Evolutionary conservation across 2,888 invertebrate genomes (phyloP).

Genomic region (Ennomos quercinarius): DNA sequence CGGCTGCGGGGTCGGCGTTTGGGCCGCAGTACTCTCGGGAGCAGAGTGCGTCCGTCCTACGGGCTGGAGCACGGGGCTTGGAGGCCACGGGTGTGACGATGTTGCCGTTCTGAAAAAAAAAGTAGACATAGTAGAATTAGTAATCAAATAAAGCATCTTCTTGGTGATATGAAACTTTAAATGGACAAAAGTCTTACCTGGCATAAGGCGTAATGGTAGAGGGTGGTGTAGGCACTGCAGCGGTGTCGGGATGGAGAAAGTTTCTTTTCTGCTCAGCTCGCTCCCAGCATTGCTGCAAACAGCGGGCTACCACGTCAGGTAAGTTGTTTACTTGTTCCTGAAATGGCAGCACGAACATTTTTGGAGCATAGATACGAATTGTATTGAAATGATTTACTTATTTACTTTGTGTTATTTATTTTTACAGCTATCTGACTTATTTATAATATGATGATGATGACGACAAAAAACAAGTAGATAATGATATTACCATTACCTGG

Average conservation of each 20-base stretch:
- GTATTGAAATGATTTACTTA: too few relatives aligned
- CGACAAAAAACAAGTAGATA: too few relatives aligned
- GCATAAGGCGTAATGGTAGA: conserved; percentile 86
- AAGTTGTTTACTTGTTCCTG: conserved; percentile 93
- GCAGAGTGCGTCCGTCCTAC: conserved; percentile 90
- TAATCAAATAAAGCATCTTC: too few relatives aligned
- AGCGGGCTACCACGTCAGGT: conserved; percentile 92
- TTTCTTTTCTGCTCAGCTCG: conserved; percentile 93
- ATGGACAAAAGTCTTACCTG: conserved; percentile 81
- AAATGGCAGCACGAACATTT: conserved; percentile 32
- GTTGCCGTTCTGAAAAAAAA: conserved; percentile 83
- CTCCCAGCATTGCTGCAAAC: conserved; percentile 91
- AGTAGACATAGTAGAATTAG: too few relatives aligned
- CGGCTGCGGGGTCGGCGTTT: conserved; percentile 78
- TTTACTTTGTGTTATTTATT: too few relatives aligned
- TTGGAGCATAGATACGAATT: too few relatives aligned
- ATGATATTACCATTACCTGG: too few relatives aligned
- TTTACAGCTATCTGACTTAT: too few relatives aligned
- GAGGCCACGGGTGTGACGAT: conserved; percentile 91
- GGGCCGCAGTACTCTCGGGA: conserved; percentile 86
- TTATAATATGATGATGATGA: too few relatives aligned
- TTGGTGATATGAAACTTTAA: too few relatives aligned
- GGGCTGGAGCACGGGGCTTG: conserved; percentile 91
- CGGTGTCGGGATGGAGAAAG: conserved; percentile 95
- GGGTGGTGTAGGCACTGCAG: conserved; percentile 86